Conservation (phyloP, 2,888 invertebrate species). For the Rhimphoctona megacephalus region DNA sequence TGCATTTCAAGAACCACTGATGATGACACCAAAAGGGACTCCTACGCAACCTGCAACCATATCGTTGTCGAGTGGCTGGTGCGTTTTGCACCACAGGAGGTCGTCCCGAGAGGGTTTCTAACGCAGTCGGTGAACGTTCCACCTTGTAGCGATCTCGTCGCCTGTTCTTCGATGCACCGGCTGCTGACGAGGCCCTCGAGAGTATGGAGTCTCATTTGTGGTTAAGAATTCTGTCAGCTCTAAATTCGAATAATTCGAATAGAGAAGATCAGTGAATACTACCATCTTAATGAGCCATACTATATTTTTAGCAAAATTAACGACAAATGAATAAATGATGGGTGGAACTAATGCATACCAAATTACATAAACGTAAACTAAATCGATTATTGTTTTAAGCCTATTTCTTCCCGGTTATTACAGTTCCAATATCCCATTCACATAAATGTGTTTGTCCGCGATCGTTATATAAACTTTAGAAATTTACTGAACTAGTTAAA, state of each 20-base stretch:
- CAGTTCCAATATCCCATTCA: background rate
- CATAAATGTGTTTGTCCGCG: constrained; percentile 15
- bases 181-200: constrained; percentile 63
- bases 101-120: constrained; percentile 55
- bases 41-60: constrained; percentile 57
- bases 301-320: too few species aligned
- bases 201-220: constrained; percentile 35
- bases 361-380: background rate
- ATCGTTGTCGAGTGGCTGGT: constrained; percentile 42
- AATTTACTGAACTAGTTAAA: constrained; percentile 26
- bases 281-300: background rate
- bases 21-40: constrained; percentile 64
- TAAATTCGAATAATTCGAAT: background rate
- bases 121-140: constrained; percentile 53
- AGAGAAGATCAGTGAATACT: background rate
- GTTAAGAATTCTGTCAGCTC: constrained; percentile 12
- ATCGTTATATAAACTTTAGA: constrained; percentile 26
- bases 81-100: constrained; percentile 64
- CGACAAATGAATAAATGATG: background rate
- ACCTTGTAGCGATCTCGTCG: constrained; percentile 55
- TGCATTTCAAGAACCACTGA: constrained; percentile 22
- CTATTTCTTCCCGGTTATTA: constrained; percentile 17
- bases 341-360: background rate
- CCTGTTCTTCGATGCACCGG: constrained; percentile 48
- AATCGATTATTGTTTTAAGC: constrained; percentile 12